phyloP scores from a whole-genome alignment of 2,888 invertebrate genomes.

The Cheilosia grossa region DNA sequence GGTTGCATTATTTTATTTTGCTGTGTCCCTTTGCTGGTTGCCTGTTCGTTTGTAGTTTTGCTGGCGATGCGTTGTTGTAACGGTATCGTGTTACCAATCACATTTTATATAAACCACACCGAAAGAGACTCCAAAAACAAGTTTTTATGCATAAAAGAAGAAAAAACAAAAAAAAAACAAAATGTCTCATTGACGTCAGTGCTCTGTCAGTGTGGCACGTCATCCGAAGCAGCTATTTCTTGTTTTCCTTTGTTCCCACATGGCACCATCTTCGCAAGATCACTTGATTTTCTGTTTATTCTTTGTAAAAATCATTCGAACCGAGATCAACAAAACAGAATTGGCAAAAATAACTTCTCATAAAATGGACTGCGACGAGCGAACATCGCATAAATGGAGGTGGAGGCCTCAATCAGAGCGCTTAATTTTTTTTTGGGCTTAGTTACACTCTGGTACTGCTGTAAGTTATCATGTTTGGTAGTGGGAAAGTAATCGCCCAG shows the following conservation, averaged over 20 bases:
- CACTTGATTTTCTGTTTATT: conserved; percentile 15
- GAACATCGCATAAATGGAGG: neutral
- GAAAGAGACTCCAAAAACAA: conserved; percentile 9
- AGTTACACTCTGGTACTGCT: conserved; percentile 16
- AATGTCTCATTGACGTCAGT: conserved; percentile 63
- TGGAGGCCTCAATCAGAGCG: conserved; percentile 9
- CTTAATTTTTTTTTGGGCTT: conserved; percentile 12
- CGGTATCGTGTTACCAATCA: conserved; percentile 67
- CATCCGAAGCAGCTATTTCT: conserved; percentile 67
- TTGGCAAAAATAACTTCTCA: conserved; percentile 23
- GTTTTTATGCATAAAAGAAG: neutral
- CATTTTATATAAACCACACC: conserved; percentile 22
- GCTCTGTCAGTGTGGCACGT: conserved; percentile 38
- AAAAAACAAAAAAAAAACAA: conserved; percentile 17
- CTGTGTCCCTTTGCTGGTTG: conserved; percentile 7
- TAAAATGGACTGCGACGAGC: neutral
- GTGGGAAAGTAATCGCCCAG: neutral
- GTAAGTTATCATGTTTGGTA: conserved; percentile 2
- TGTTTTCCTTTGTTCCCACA: conserved; percentile 50
- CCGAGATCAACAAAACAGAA: neutral
- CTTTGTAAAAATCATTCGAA: neutral
- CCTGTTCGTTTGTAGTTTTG: conserved; percentile 25
- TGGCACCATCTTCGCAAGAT: conserved; percentile 14
- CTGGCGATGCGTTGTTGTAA: conserved; percentile 35
- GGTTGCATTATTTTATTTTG: neutral